Percentiles rank a stretch among this genome's conserved stretches.
Conservation (phyloP, 1,140 invertebrate species). For the Muscidifurax raptorellus region DNA sequence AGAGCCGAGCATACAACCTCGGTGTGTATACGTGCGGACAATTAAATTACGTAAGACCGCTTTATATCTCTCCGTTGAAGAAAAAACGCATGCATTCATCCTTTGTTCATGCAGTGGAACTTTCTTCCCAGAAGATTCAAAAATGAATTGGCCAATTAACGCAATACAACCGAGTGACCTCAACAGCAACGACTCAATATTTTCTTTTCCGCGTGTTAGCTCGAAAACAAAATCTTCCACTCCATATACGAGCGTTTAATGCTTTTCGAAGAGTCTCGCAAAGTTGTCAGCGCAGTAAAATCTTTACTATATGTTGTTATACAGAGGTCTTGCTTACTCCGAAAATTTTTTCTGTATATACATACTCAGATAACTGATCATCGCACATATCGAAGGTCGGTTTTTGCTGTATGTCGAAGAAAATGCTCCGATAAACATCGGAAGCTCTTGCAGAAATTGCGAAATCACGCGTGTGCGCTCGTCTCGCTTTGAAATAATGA, state of each 20-base stretch:
- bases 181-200: neutral
- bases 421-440: conserved; percentile 6
- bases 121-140: neutral
- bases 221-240: neutral
- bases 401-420: no score
- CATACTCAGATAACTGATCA: no score
- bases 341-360: no score
- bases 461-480: conserved; percentile 7
- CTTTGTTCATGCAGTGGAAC: neutral
- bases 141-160: neutral
- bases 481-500: conserved; percentile 1
- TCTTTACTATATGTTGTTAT: no score
- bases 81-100: neutral
- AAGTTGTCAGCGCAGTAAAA: no score
- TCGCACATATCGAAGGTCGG: no score
- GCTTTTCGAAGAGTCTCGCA: no score
- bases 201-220: neutral
- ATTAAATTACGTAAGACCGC: neutral
- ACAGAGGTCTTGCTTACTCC: no score
- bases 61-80: neutral
- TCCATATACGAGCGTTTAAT: no score
- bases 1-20: neutral
- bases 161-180: neutral
- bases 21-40: neutral
- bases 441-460: neutral